Percentiles rank a stretch among this genome's conserved stretches.
phyloP scores from a whole-genome alignment of 2,888 invertebrate species.

The Ectropis crepuscularia region DNA sequence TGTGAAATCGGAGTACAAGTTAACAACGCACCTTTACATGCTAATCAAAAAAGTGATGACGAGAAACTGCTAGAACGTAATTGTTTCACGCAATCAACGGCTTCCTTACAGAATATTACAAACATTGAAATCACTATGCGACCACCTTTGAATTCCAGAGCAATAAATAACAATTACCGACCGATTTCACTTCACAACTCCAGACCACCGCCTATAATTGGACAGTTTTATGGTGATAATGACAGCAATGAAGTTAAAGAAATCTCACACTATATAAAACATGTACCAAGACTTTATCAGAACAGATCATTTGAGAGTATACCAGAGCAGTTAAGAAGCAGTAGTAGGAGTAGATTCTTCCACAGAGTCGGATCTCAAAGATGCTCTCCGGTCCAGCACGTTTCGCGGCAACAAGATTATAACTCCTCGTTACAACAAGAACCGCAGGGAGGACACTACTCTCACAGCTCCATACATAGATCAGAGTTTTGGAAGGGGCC shows the following conservation, averaged over 20 bases:
- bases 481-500: slow-evolving; percentile 92
- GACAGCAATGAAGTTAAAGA: slow-evolving; percentile 74
- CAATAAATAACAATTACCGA: slow-evolving; percentile 69
- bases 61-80: slow-evolving; percentile 79
- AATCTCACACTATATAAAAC: slow-evolving; percentile 75
- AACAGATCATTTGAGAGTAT: slow-evolving; percentile 80
- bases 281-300: slow-evolving; percentile 75
- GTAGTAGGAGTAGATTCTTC: slow-evolving; percentile 75
- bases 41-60: slow-evolving; percentile 81
- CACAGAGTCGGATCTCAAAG: slow-evolving; percentile 78
- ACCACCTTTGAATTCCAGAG: slow-evolving; percentile 64
- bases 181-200: slow-evolving; percentile 77
- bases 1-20: slow-evolving; percentile 69
- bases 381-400: slow-evolving; percentile 67
- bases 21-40: slow-evolving; percentile 59
- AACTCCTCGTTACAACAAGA: slow-evolving; percentile 54
- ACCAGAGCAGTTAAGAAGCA: slow-evolving; percentile 75
- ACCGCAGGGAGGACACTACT: slow-evolving; percentile 63
- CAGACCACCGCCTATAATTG: slow-evolving; percentile 60
- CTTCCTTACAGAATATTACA: slow-evolving; percentile 79
- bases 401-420: slow-evolving; percentile 70
- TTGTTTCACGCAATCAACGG: slow-evolving; percentile 65
- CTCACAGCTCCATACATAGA: slow-evolving; percentile 69
- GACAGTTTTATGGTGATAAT: slow-evolving; percentile 66
- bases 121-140: slow-evolving; percentile 79